phyloP scores from a whole-genome alignment of 1,140 invertebrate genomes.

The Saccostrea glomerata region DNA sequence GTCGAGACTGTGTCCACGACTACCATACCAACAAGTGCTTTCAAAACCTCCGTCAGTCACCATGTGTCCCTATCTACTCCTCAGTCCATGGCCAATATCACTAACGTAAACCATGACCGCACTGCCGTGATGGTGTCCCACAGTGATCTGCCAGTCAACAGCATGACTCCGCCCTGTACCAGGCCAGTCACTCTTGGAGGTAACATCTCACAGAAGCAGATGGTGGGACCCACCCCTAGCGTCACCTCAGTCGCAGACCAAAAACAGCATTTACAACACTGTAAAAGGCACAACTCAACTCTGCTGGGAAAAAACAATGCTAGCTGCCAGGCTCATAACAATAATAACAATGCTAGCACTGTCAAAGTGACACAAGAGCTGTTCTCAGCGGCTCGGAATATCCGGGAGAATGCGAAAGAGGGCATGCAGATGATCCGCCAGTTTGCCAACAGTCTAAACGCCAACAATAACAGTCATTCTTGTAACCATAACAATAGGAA shows the following conservation, averaged over 20 bases:
- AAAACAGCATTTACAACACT: slow-evolving; percentile 61
- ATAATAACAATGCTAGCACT: slow-evolving; percentile 36
- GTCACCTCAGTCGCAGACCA: slow-evolving; percentile 42
- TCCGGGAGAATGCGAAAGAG: slow-evolving; percentile 59
- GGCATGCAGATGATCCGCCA: slow-evolving; percentile 62
- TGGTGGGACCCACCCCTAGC: slow-evolving; percentile 32
- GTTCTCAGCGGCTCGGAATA: slow-evolving; percentile 58
- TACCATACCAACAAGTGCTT: slow-evolving; percentile 66
- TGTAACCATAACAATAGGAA: slow-evolving; percentile 55
- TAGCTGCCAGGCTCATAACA: slow-evolving; percentile 37
- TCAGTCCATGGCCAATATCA: slow-evolving; percentile 47
- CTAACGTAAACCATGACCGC: slow-evolving; percentile 24
- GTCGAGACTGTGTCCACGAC: slow-evolving; percentile 60
- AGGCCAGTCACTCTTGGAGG: slow-evolving; percentile 71
- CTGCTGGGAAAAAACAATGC: slow-evolving; percentile 49
- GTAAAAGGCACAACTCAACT: slow-evolving; percentile 60
- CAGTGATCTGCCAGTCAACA: slow-evolving; percentile 34
- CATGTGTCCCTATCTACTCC: slow-evolving; percentile 51
- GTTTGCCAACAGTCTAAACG: slow-evolving; percentile 61
- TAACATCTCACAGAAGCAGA: slow-evolving; percentile 59
- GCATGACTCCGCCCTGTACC: slow-evolving; percentile 66
- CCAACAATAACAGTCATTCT: slow-evolving; percentile 50
- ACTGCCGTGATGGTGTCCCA: slow-evolving; percentile 37
- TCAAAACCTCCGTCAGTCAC: slow-evolving; percentile 61
- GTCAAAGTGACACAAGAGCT: slow-evolving; percentile 57